These are phyloP conservation scores for Epizoanthus stellaris DNA, from an alignment of 92 coral and sea anemone species.

Conservation along the genomic window DNA sequence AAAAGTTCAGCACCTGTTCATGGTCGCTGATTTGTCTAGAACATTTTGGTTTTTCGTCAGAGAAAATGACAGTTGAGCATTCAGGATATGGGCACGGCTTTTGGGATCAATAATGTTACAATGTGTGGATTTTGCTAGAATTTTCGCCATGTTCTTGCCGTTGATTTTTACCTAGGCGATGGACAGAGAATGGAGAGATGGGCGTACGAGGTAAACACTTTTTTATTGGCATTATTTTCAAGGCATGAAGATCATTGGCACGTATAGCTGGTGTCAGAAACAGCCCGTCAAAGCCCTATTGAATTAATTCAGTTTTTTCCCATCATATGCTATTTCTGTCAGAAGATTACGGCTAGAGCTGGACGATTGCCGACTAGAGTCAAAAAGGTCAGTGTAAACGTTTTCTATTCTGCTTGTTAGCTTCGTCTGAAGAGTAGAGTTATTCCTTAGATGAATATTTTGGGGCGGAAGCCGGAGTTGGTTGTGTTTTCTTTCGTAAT, in stretches of 20 bases:
- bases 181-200: conserved; percentile 31
- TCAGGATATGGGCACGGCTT: no score
- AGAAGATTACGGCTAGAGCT: conserved; percentile 1
- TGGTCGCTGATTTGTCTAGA: conserved; percentile 10
- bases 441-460: background rate
- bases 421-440: background rate
- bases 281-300: conserved; percentile 20
- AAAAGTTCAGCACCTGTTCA: conserved; percentile 33
- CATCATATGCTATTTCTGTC: conserved; percentile 23
- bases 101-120: no score
- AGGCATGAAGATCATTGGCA: conserved; percentile 33
- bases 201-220: conserved; percentile 31
- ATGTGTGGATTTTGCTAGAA: background rate
- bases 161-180: conserved; percentile 25
- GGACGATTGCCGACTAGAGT: conserved; percentile 16
- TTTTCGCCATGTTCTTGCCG: conserved; percentile 23
- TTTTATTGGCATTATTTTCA: conserved; percentile 26
- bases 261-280: conserved; percentile 16
- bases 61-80: no score
- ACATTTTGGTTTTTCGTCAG: no score
- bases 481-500: background rate
- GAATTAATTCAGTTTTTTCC: conserved; percentile 32
- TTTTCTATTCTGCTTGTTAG: background rate
- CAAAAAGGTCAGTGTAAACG: conserved; percentile 16
- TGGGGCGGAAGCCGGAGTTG: conserved; percentile 24